A percentile compares a stretch with the other conserved stretches of the same genome.
These are phyloP conservation scores for Setipinna tenuifilis DNA, from an alignment of 2,797 vertebrate species.

Conservation along the genomic window DNA sequence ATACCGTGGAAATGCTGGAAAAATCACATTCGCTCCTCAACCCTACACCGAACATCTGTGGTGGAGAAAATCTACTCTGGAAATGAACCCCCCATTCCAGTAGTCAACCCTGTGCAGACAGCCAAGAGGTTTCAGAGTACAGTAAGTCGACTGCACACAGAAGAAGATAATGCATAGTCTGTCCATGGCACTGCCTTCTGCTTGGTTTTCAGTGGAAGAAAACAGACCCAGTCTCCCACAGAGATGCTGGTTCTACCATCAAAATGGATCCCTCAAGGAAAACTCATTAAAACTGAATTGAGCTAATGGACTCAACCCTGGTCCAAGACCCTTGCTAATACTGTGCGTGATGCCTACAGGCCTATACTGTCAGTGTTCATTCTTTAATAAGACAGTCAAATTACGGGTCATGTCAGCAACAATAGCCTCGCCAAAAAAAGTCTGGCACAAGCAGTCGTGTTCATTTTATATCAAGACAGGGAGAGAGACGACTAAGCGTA, in stretches of 20 bases:
- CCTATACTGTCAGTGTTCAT: background rate
- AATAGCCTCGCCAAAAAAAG: background rate
- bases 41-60: background rate
- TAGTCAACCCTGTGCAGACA: slow-evolving; percentile 28
- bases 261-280: slow-evolving; percentile 38
- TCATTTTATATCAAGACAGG: background rate
- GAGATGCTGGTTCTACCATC: slow-evolving; percentile 39
- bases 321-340: background rate
- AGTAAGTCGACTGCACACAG: slow-evolving; percentile 44
- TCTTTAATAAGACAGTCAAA: slow-evolving; percentile 17
- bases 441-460: background rate
- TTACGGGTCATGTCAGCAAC: slow-evolving; percentile 6
- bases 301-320: slow-evolving; percentile 34
- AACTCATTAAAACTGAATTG: slow-evolving; percentile 49
- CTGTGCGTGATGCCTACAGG: background rate
- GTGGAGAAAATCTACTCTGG: background rate
- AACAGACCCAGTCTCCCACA: slow-evolving; percentile 41
- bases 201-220: slow-evolving; percentile 35
- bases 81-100: slow-evolving; percentile 15
- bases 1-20: slow-evolving; percentile 21
- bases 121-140: slow-evolving; percentile 18
- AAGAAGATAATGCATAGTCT: slow-evolving; percentile 42
- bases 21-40: slow-evolving; percentile 16
- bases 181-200: slow-evolving; percentile 44
- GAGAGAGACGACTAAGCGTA: background rate